Base-by-base conservation (phyloP, 2,113 vertebrate species). In the Nicator chloris region DNA sequence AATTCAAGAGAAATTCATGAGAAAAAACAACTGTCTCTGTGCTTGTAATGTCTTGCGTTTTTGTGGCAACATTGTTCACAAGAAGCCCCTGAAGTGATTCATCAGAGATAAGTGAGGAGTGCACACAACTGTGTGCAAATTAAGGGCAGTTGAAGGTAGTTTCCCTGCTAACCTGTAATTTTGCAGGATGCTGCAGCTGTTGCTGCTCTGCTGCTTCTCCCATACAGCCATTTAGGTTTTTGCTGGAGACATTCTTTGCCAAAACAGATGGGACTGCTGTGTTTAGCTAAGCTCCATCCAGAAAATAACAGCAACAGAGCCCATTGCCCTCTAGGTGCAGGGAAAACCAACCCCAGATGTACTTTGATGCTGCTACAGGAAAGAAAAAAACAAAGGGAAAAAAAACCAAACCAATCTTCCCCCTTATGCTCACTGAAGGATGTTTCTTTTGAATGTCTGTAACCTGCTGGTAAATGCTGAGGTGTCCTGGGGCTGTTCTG, bases 221-320 rank as follows among this genome's bases (percentile, higher is more conserved):
- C 1, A 2, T n/a, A 28, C 11, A 47, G 27, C 31, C 60, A 27
- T 66, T 72, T 0, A 0, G 47, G 14, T n/a, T 82, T 94, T 90
- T 56, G 18, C 50, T 83, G 79, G 42, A 63, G 76, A 39, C 7
- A 30, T 51, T 33, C 33, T 82, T 72, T 69, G n/a, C 73, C 81
- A 89, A 77, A 79, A 80, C 73, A 92, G 78, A 85, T 85, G 78
- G 65, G 14, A 75, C 50, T 84, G 57, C 73, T 84, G 61, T 72
- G 73, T 90, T 89, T 82, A 82, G 66, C 75, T 92, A 23, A 82
- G 33, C 33, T 91, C 21, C 11, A 33, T 95, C 70, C 93, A 94
- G 78, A 95, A 95, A 87, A 87, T 50, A 71, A 35, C 53, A 93
- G 70, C 73, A 82, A 5, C 15, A 77, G 66, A 80, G 40, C n/a